A percentile compares a stretch with the other conserved stretches of the same genome.
Conservation (phyloP, 2,888 invertebrate genomes). For the Drosophila neotestacea region DNA sequence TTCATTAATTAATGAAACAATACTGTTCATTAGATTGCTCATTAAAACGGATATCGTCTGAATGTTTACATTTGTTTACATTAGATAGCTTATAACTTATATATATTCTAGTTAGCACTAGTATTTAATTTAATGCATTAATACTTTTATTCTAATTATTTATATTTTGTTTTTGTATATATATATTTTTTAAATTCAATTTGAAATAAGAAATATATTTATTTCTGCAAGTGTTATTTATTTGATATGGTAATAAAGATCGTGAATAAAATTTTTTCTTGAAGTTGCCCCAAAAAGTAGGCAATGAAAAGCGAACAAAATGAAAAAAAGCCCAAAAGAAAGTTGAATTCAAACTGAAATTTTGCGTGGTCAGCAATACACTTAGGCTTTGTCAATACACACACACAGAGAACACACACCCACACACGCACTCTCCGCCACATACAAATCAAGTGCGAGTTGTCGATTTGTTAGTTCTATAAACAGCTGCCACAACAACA, state of each 20-base stretch:
- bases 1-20: neutral
- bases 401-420: slow-evolving; percentile 4
- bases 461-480: slow-evolving; percentile 4
- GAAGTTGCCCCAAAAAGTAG: slow-evolving; percentile 1
- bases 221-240: too few species aligned
- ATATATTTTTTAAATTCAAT: too few species aligned
- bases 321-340: neutral
- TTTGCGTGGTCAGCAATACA: neutral
- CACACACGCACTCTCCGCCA: neutral
- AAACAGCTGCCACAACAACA: neutral
- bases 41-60: neutral
- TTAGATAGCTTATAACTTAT: too few species aligned
- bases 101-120: too few species aligned
- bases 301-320: neutral
- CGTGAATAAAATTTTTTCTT: too few species aligned
- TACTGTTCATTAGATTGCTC: neutral
- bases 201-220: too few species aligned
- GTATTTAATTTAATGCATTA: too few species aligned
- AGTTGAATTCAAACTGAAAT: neutral
- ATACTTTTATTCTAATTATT: too few species aligned
- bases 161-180: too few species aligned
- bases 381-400: neutral
- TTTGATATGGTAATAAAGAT: too few species aligned
- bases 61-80: too few species aligned
- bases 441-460: slow-evolving; percentile 12